phyloP scores from a whole-genome alignment of 2,113 vertebrate genomes.

The Anarhynchus alexandrinus region DNA sequence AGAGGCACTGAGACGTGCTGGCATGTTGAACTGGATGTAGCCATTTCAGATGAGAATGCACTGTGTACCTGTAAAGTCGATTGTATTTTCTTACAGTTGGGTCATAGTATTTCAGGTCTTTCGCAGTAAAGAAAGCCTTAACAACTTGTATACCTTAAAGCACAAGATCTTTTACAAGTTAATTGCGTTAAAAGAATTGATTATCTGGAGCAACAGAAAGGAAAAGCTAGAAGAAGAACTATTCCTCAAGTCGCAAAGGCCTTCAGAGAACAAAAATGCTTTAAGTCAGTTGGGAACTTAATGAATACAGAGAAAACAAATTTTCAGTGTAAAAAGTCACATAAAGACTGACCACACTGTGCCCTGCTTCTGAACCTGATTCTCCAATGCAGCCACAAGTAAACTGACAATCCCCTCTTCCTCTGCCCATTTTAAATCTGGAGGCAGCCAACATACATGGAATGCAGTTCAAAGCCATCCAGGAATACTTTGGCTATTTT shows the following conservation, averaged over 20 bases:
- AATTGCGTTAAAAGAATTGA: neutral
- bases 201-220: neutral
- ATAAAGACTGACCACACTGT: neutral
- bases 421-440: neutral
- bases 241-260: neutral
- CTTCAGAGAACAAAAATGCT: neutral
- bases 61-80: neutral
- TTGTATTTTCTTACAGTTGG: neutral
- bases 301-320: neutral
- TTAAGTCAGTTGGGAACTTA: neutral
- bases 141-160: neutral
- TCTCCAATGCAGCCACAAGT: neutral
- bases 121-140: neutral
- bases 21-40: fast-evolving
- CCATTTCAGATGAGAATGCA: neutral
- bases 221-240: neutral
- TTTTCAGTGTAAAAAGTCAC: neutral
- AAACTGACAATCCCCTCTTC: neutral
- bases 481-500: constrained; percentile 46
- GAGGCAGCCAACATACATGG: neutral
- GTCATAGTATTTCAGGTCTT: neutral
- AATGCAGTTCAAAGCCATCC: neutral
- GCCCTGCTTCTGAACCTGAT: neutral
- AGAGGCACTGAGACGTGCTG: neutral
- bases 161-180: constrained; percentile 12